These are phyloP conservation scores for Parthenolecanium corni DNA, from an alignment of 2,888 invertebrate genomes.

Conservation along the genomic window DNA sequence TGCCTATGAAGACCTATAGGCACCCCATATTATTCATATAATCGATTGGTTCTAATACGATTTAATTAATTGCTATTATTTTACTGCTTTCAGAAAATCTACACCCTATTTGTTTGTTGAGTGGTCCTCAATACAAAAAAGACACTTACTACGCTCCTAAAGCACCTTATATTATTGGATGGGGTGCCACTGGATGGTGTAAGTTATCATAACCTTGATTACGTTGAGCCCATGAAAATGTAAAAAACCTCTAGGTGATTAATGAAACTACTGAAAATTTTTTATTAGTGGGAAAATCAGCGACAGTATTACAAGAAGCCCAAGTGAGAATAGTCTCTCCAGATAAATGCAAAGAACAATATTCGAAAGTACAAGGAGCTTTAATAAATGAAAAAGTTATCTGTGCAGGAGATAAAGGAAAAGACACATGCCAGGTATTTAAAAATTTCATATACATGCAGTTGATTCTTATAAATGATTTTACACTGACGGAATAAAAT, in stretches of 20 bases:
- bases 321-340: conserved; percentile 1
- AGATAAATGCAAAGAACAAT: conserved; percentile 4
- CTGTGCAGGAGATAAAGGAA: conserved; percentile 25
- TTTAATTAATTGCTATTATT: too few relatives aligned
- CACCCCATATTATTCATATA: too few relatives aligned
- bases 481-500: too few relatives aligned
- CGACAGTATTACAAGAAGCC: conserved; percentile 16
- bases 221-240: too few relatives aligned
- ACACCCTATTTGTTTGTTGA: conserved; percentile 23
- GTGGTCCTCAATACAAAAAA: conserved; percentile 1
- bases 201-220: background rate
- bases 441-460: too few relatives aligned
- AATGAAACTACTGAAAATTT: too few relatives aligned
- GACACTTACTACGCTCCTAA: conserved; percentile 4
- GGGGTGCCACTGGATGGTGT: conserved; percentile 10
- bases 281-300: background rate
- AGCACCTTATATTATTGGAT: conserved; percentile 10
- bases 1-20: too few relatives aligned
- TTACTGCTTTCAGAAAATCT: conserved; percentile 2
- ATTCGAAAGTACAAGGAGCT: background rate
- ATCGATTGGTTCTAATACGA: too few relatives aligned
- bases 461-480: background rate
- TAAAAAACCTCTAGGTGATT: too few relatives aligned
- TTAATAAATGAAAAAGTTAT: conserved; percentile 7
- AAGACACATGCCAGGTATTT: conserved; percentile 27